These are phyloP conservation scores for Drosophila mayri DNA, from an alignment of 1,140 invertebrate species.

Conservation along the genomic window DNA sequence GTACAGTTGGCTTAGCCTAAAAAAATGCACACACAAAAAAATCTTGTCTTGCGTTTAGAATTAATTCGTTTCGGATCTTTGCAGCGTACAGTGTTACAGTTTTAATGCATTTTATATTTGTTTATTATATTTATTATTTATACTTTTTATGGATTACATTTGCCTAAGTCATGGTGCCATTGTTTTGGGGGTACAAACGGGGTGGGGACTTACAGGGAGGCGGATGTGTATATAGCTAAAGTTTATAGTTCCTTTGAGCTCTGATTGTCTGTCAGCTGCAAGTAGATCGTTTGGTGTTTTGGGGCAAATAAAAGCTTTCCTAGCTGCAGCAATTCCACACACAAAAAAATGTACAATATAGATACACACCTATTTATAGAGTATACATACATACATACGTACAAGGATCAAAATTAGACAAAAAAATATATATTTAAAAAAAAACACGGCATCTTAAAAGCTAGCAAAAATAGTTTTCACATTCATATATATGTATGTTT, in stretches of 20 bases:
- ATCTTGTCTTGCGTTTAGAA: constrained; percentile 28
- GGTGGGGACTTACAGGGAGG: constrained; percentile 18
- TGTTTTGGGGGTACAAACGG: not conserved
- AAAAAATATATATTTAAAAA: not conserved
- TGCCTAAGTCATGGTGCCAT: constrained; percentile 28
- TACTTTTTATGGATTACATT: constrained; percentile 17
- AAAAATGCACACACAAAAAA: constrained; percentile 35
- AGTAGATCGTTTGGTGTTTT: constrained; percentile 44
- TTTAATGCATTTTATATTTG: not conserved
- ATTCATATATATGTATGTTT: constrained; percentile 29
- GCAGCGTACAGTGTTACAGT: constrained; percentile 43
- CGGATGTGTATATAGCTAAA: constrained; percentile 19
- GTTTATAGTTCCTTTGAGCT: constrained; percentile 61
- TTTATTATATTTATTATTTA: not conserved
- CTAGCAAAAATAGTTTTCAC: constrained; percentile 63
- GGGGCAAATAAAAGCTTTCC: constrained; percentile 4
- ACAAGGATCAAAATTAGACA: constrained; percentile 30
- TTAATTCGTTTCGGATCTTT: constrained; percentile 43
- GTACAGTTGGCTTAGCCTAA: constrained; percentile 45
- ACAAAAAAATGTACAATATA: constrained; percentile 27
- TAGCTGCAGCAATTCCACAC: constrained; percentile 45
- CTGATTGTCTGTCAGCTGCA: constrained; percentile 81
- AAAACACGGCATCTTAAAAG: constrained; percentile 45
- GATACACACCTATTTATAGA: constrained; percentile 18
- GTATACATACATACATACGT: constrained; percentile 17